phyloP scores from a whole-genome alignment of 2,888 invertebrate genomes.

The Rhingia rostrata region DNA sequence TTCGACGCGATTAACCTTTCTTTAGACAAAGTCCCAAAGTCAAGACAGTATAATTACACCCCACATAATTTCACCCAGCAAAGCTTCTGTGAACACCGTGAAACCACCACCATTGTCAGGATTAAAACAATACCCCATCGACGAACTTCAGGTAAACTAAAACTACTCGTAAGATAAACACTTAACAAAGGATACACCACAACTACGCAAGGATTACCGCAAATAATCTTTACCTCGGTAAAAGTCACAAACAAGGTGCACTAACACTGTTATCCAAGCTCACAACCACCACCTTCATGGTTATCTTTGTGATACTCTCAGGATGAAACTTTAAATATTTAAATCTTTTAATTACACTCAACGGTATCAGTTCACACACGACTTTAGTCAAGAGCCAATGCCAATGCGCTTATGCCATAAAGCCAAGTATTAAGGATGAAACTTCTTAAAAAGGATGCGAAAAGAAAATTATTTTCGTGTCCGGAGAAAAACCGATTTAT shows the following conservation, averaged over 20 bases:
- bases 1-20: conserved; percentile 27
- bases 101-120: conserved; percentile 58
- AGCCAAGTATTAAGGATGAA: too few species aligned
- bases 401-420: too few species aligned
- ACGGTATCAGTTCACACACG: conserved; percentile 42
- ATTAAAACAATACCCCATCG: conserved; percentile 57
- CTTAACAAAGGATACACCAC: conserved; percentile 42
- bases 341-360: conserved; percentile 69
- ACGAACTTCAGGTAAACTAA: conserved; percentile 48
- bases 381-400: not conserved
- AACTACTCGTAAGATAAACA: conserved; percentile 63
- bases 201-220: conserved; percentile 45
- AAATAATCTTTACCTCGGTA: conserved; percentile 41
- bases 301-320: conserved; percentile 44
- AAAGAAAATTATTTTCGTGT: not conserved
- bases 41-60: conserved; percentile 42
- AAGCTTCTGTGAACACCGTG: conserved; percentile 58
- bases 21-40: conserved; percentile 22
- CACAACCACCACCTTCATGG: conserved; percentile 3
- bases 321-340: conserved; percentile 65
- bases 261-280: conserved; percentile 32
- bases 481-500: conserved; percentile 30
- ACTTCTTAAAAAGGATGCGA: too few species aligned
- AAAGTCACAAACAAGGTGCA: conserved; percentile 63
- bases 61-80: conserved; percentile 17